phyloP scores from a whole-genome alignment of 1,140 invertebrate species.

The Camponotus floridanus region DNA sequence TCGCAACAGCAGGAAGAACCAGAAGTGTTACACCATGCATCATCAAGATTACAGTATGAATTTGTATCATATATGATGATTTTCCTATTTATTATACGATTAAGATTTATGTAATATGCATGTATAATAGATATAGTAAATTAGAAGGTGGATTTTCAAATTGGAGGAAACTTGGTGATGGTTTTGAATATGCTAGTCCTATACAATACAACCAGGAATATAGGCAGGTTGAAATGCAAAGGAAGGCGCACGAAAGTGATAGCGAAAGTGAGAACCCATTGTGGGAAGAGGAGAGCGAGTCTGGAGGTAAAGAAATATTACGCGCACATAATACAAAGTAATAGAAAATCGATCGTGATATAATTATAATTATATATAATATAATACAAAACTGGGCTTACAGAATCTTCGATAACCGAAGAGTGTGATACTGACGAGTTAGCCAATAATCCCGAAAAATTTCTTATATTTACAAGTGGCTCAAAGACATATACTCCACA shows the following conservation, averaged over 20 bases:
- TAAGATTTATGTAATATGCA: constrained; percentile 7
- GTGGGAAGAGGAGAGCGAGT: constrained; percentile 78
- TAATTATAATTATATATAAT: background rate
- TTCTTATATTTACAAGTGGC: constrained; percentile 95
- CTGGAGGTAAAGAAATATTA: constrained; percentile 64
- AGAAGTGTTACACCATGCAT: constrained; percentile 83
- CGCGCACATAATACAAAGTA: background rate
- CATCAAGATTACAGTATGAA: constrained; percentile 84
- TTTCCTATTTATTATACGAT: background rate
- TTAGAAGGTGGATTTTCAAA: constrained; percentile 86
- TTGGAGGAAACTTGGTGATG: constrained; percentile 85
- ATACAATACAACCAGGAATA: constrained; percentile 88
- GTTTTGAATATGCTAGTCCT: constrained; percentile 86
- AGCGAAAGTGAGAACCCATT: constrained; percentile 79
- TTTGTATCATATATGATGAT: background rate
- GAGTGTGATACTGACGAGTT: constrained; percentile 86
- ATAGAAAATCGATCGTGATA: background rate
- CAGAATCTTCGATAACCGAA: constrained; percentile 81
- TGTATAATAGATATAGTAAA: constrained; percentile 80
- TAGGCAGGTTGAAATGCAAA: constrained; percentile 86
- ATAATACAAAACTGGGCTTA: constrained; percentile 35
- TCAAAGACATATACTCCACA: constrained; percentile 95
- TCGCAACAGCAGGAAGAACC: constrained; percentile 78
- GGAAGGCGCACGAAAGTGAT: constrained; percentile 78
- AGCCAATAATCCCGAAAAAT: constrained; percentile 89